A percentile compares a stretch with the other conserved stretches of the same genome.
These are phyloP conservation scores for Branchellion lobata DNA, from an alignment of 2,888 invertebrate genomes.

Conservation along the genomic window DNA sequence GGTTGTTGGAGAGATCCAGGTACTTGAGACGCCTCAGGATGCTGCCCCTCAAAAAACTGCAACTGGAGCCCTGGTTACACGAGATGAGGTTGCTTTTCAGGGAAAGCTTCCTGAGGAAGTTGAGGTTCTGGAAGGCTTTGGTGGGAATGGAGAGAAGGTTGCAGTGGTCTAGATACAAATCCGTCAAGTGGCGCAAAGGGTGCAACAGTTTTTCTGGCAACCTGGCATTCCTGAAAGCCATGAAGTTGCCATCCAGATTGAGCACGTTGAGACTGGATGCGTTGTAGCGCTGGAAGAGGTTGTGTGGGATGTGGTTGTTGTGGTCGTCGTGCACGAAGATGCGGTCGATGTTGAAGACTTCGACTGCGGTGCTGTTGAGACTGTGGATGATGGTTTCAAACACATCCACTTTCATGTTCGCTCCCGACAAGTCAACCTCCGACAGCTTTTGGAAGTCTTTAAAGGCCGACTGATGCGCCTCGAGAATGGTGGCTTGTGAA, in stretches of 20 bases:
- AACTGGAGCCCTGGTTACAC: slow-evolving; percentile 41
- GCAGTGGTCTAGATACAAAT: slow-evolving; percentile 44
- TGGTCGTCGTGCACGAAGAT: slow-evolving; percentile 39
- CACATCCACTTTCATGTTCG: not conserved
- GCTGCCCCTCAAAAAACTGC: slow-evolving; percentile 37
- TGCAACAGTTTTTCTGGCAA: slow-evolving; percentile 42
- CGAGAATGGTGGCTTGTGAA: slow-evolving; percentile 15
- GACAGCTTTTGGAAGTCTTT: not conserved
- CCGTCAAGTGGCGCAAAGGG: slow-evolving; percentile 37
- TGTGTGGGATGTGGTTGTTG: slow-evolving; percentile 14
- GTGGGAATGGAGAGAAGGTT: slow-evolving; percentile 39
- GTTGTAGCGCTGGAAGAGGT: slow-evolving; percentile 42
- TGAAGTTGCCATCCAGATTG: slow-evolving; percentile 45
- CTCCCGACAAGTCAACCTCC: slow-evolving; percentile 36
- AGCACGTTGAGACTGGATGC: slow-evolving; percentile 30
- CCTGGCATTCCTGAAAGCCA: slow-evolving; percentile 33
- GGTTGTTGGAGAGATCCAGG: slow-evolving; percentile 45
- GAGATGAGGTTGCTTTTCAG: slow-evolving; percentile 39
- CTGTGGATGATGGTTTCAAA: slow-evolving; percentile 40
- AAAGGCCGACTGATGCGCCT: slow-evolving; percentile 36
- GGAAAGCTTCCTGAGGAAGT: slow-evolving; percentile 35
- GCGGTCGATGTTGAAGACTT: slow-evolving; percentile 42
- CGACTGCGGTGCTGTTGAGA: slow-evolving; percentile 40
- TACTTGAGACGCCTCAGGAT: slow-evolving; percentile 40
- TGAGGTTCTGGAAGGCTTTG: slow-evolving; percentile 44